Percentiles rank a stretch among this genome's conserved stretches.
Conservation (phyloP, 2,888 invertebrate genomes). For the Torymus auratus region DNA sequence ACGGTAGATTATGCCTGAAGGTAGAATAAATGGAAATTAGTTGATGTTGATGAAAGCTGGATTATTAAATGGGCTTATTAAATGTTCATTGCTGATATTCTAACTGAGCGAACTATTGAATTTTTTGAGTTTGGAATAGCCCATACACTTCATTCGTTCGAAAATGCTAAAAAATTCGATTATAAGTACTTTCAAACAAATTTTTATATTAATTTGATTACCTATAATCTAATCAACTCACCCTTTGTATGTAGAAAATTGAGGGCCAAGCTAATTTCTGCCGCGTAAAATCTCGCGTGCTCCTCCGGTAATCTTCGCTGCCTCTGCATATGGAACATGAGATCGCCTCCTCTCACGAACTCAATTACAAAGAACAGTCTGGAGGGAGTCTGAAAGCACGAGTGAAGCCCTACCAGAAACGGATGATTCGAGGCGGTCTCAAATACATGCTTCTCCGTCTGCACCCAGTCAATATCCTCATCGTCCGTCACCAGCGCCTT, state of each 20-base stretch:
- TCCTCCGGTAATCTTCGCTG: slow-evolving; percentile 97
- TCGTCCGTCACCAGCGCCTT: slow-evolving; percentile 99
- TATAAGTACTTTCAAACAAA: too few species aligned
- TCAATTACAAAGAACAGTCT: slow-evolving; percentile 99
- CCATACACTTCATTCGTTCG: too few species aligned
- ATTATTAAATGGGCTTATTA: too few species aligned
- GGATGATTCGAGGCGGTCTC: slow-evolving; percentile 99
- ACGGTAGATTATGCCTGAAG: slow-evolving; percentile 93
- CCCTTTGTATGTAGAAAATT: slow-evolving; percentile 98
- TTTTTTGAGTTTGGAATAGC: too few species aligned
- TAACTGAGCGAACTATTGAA: too few species aligned
- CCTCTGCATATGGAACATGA: slow-evolving; percentile 99
- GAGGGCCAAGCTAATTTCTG: slow-evolving; percentile 98
- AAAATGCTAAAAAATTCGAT: too few species aligned
- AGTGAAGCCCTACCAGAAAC: slow-evolving; percentile 98
- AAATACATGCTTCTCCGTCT: slow-evolving; percentile 99
- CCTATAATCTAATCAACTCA: slow-evolving; percentile 61
- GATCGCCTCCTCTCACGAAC: slow-evolving; percentile 97
- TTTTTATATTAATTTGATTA: too few species aligned
- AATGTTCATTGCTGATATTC: too few species aligned
- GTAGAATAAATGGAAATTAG: not conserved
- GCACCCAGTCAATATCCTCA: slow-evolving; percentile 98
- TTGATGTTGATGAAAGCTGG: not conserved
- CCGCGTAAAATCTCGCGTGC: slow-evolving; percentile 98
- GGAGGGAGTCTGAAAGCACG: slow-evolving; percentile 99